Evolutionary conservation across 1,140 invertebrate species (phyloP), one percentile per base, ranked within the genome.

Genomic region (Capitella teleta): DNA sequence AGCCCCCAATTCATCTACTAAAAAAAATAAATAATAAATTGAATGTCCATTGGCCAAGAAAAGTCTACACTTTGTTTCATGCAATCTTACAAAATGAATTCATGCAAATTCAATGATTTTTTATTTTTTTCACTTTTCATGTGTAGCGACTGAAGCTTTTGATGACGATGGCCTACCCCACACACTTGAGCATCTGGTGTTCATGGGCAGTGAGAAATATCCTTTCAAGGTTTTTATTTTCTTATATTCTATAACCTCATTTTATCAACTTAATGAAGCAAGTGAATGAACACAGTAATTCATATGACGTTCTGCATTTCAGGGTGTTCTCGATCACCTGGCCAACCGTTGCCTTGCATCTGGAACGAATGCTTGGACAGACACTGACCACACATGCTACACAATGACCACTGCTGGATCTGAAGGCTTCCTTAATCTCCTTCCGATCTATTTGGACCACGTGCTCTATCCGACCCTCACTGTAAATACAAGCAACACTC

Each of bases 141-240:
- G 5, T 76, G 54, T 60, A 91, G 88, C 83, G 18, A 94, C 90
- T 12, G 87, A 93, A 76, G 85, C 87, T 0, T 78, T 83, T 63
- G 86, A 89, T 72, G 86, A 93, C 73, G 87, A 93, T 77, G 90
- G 90, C 3, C 65, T 94, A 32, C 89, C 89, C 0, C 89, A 94
- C 63, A 93, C 89, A 12, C 72, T 94, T 66, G 89, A 94, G 63
- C 90, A 95, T 74, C 76, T 94, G 5, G 80, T 94, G 18, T 94
- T 94, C 70, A 73, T 94, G 61, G 90, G 90, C 1, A 90, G 86
- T 63, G 81, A 91, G 67, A 76, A 83, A 0, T 93, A 89, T 72
- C 91, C 89, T 0, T 93, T 86, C 55, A 77, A 78, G 66, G 76
- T 73, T 54, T 44, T n/a, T 19, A 19, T 6, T 42, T 44, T 12